phyloP scores from a whole-genome alignment of 2,113 vertebrate species.

The Agapornis roseicollis region DNA sequence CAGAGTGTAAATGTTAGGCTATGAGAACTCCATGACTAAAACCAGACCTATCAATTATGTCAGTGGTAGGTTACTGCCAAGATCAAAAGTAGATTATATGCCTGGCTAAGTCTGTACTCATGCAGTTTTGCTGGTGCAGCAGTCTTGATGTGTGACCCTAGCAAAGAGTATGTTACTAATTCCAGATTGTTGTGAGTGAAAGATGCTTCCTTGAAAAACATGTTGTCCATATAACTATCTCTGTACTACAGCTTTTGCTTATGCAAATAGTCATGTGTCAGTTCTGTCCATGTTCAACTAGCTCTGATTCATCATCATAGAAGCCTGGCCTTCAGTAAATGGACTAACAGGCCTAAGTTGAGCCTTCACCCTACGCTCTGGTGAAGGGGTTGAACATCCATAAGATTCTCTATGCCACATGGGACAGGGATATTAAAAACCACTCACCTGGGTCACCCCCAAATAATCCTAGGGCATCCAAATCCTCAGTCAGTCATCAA shows the following conservation, averaged over 20 bases:
- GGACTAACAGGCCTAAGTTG: background rate
- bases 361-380: background rate
- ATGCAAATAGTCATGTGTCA: background rate
- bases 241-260: background rate
- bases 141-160: background rate
- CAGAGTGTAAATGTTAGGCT: slow-evolving; percentile 18
- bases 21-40: background rate
- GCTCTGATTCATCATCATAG: background rate
- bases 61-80: slow-evolving; percentile 18
- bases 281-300: background rate
- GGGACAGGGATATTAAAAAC: background rate
- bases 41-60: slow-evolving; percentile 35
- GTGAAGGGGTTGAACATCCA: background rate
- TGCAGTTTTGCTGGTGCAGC: background rate
- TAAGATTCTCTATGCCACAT: background rate
- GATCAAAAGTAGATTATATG: slow-evolving; percentile 30
- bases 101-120: background rate
- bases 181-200: background rate
- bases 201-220: background rate
- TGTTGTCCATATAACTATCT: background rate
- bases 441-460: background rate
- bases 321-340: background rate
- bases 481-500: background rate
- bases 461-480: background rate
- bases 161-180: background rate